Conservation (phyloP, 1,140 invertebrate genomes). For the Octopus sinensis region DNA sequence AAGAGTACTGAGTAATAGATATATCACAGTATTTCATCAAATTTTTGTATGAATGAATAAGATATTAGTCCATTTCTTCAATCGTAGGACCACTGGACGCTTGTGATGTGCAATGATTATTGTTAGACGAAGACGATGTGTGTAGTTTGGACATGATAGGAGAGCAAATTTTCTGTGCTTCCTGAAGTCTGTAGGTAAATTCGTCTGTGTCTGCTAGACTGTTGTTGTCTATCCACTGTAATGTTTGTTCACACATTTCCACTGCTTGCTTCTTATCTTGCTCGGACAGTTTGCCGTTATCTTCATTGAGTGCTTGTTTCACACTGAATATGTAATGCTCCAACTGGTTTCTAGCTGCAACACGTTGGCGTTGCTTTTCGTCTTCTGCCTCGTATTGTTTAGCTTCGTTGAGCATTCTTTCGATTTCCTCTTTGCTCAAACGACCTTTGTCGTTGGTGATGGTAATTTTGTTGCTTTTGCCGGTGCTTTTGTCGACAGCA, state of each 20-base stretch:
- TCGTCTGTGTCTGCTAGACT: conserved; percentile 61
- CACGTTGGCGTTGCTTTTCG: conserved; percentile 79
- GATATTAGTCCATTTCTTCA: too few species aligned
- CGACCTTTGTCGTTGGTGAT: conserved; percentile 93
- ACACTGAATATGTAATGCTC: conserved; percentile 71
- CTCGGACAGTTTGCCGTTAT: conserved; percentile 68
- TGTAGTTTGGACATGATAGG: conserved; percentile 60
- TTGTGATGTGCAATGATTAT: too few species aligned
- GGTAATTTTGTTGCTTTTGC: conserved; percentile 72
- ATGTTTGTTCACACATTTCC: conserved; percentile 86
- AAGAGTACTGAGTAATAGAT: too few species aligned
- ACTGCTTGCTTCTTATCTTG: conserved; percentile 79
- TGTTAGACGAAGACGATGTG: too few species aligned
- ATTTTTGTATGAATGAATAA: too few species aligned
- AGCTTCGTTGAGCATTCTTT: conserved; percentile 94
- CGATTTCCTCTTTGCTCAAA: conserved; percentile 89
- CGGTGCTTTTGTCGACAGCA: conserved; percentile 80
- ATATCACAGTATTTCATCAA: too few species aligned
- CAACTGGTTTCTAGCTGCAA: conserved; percentile 74
- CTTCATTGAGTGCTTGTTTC: conserved; percentile 77
- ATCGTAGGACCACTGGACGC: too few species aligned
- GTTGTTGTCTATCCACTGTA: conserved; percentile 92
- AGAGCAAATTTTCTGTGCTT: conserved; percentile 51
- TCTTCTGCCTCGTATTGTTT: conserved; percentile 85
- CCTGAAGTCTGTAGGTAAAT: conserved; percentile 50